A percentile compares a stretch with the other conserved stretches of the same genome.
Evolutionary conservation across 1,140 invertebrate species (phyloP).

Genomic region (Cotesia typhae): DNA sequence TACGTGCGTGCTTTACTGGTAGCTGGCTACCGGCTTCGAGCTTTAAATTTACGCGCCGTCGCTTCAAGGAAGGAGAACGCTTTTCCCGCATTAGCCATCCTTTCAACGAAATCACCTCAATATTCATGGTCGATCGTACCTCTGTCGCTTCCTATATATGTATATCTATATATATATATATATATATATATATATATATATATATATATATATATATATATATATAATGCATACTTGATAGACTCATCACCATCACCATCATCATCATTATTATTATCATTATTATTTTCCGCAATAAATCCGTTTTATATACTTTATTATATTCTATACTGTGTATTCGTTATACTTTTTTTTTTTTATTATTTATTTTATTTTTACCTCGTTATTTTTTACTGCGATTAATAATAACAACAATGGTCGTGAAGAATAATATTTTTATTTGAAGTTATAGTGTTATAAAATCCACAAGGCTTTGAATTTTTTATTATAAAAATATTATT

Average conservation of each 20-base stretch:
- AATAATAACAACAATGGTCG: no score
- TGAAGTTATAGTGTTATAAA: no score
- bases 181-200: background rate
- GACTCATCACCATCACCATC: conserved; percentile 5
- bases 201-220: background rate
- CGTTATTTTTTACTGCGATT: no score
- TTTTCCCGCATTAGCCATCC: conserved; percentile 30
- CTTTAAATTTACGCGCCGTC: conserved; percentile 44
- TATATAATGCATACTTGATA: conserved; percentile 21
- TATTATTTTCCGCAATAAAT: background rate
- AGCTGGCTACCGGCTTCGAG: conserved; percentile 31
- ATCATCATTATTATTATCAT: background rate
- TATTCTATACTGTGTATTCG: no score
- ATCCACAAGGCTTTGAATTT: no score
- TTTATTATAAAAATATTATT: no score
- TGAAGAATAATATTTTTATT: no score
- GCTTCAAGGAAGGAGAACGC: conserved; percentile 15
- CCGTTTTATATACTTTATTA: background rate
- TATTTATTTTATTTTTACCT: no score
- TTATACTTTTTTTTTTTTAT: no score
- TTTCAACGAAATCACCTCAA: conserved; percentile 35
- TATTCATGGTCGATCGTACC: conserved; percentile 24
- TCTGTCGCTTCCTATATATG: background rate
- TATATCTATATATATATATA: background rate
- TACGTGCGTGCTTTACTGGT: conserved; percentile 44